Percentiles rank a stretch among this genome's conserved stretches.
phyloP scores from a whole-genome alignment of 2,113 vertebrate genomes.

The Orthonyx spaldingii region DNA sequence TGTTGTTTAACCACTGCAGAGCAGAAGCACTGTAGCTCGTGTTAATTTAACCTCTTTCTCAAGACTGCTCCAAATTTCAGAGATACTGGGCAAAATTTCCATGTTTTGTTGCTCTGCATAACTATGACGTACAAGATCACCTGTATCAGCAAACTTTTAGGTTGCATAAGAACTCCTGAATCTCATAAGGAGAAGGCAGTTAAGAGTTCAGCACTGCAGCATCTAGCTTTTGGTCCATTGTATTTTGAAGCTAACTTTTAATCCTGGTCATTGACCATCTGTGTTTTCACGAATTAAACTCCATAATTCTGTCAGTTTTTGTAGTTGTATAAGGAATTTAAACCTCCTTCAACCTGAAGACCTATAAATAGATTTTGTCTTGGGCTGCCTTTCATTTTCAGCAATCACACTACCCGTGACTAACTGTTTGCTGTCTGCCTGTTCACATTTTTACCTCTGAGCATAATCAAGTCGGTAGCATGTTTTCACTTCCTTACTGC shows the following conservation, averaged over 20 bases:
- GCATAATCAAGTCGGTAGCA: background rate
- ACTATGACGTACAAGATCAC: accelerated
- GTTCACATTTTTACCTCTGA: background rate
- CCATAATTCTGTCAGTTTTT: background rate
- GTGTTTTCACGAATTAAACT: background rate
- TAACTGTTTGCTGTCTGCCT: background rate
- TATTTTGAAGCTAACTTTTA: background rate
- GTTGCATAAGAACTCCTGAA: background rate
- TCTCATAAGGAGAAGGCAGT: background rate
- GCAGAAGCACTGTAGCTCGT: background rate
- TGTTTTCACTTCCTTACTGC: background rate
- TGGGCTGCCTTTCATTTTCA: background rate
- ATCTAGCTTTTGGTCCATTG: background rate
- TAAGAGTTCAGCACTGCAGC: background rate
- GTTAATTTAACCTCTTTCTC: background rate
- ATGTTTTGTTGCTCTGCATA: background rate
- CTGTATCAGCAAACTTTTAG: background rate
- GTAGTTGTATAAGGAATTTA: background rate
- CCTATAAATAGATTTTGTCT: background rate
- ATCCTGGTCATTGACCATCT: background rate
- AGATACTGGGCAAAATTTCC: background rate
- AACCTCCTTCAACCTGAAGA: background rate
- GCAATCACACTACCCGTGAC: background rate
- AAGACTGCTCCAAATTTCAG: background rate
- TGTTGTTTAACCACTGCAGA: background rate